Percentiles rank a stretch among this genome's conserved stretches.
These are phyloP conservation scores for Autographa gamma DNA, from an alignment of 2,888 invertebrate species.

Conservation along the genomic window DNA sequence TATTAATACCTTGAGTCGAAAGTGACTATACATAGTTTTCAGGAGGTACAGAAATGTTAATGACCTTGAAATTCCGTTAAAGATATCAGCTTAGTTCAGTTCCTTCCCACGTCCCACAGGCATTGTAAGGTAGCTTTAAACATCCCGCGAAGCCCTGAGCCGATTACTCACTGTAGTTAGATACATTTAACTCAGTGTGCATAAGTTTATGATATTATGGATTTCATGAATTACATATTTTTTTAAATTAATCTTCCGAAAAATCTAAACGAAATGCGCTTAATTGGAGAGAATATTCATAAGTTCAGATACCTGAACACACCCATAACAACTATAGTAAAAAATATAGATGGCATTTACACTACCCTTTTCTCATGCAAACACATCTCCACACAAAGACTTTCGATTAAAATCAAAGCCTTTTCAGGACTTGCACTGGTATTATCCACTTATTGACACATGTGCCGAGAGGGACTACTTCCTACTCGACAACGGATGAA, in stretches of 20 bases:
- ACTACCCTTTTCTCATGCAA: background rate
- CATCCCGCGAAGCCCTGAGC: background rate
- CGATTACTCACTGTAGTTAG: background rate
- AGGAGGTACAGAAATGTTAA: background rate
- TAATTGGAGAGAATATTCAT: too few relatives aligned
- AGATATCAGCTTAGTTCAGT: background rate
- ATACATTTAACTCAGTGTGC: too few relatives aligned
- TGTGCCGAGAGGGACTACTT: constrained; percentile 2
- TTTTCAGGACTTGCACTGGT: constrained; percentile 4
- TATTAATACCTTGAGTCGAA: too few relatives aligned
- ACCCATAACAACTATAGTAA: too few relatives aligned
- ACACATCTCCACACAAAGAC: background rate
- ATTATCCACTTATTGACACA: constrained; percentile 3
- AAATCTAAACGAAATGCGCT: too few relatives aligned
- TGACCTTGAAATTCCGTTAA: background rate
- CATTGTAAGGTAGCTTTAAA: background rate
- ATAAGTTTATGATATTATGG: too few relatives aligned
- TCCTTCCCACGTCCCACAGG: background rate
- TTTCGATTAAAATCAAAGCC: constrained; percentile 4
- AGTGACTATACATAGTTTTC: too few relatives aligned
- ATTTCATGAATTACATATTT: too few relatives aligned
- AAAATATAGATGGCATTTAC: background rate
- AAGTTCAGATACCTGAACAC: too few relatives aligned
- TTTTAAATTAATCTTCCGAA: too few relatives aligned
- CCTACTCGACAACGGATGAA: background rate